Conservation (phyloP, 2,888 invertebrate genomes). For the Macaria notata region DNA sequence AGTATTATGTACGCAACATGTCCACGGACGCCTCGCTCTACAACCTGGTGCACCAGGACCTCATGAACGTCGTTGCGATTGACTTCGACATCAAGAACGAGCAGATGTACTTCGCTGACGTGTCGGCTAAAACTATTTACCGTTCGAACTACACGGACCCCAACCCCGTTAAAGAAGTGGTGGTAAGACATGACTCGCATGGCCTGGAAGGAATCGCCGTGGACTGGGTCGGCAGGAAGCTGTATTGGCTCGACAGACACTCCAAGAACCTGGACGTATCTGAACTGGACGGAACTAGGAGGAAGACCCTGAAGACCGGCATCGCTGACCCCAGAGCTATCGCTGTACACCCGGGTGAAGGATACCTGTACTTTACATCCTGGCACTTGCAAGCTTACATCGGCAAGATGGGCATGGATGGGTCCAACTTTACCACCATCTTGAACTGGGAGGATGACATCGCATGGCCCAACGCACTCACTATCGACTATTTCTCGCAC, state of each 20-base stretch:
- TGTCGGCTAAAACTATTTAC: conserved; percentile 96
- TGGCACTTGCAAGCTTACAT: conserved; percentile 98
- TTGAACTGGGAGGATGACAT: conserved; percentile 96
- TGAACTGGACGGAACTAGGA: conserved; percentile 94
- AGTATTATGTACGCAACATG: conserved; percentile 98
- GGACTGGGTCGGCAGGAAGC: conserved; percentile 97
- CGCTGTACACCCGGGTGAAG: conserved; percentile 96
- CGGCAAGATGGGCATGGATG: conserved; percentile 98
- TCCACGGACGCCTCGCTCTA: conserved; percentile 93
- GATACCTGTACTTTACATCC: conserved; percentile 96
- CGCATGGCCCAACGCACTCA: conserved; percentile 99
- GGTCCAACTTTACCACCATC: conserved; percentile 93
- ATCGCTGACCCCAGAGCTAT: conserved; percentile 97
- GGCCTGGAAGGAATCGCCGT: conserved; percentile 98
- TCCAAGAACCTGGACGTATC: conserved; percentile 97
- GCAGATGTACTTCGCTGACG: conserved; percentile 97
- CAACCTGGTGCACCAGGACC: conserved; percentile 94
- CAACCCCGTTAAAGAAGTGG: conserved; percentile 87
- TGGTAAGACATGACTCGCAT: conserved; percentile 96
- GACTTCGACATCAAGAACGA: conserved; percentile 94
- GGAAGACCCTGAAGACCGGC: conserved; percentile 93
- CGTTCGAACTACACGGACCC: conserved; percentile 85
- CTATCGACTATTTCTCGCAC: conserved; percentile 98
- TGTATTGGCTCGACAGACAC: conserved; percentile 98
- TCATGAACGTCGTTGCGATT: conserved; percentile 97